Base-by-base conservation (phyloP, 2,888 invertebrate genomes). In the Rapana venosa region DNA sequence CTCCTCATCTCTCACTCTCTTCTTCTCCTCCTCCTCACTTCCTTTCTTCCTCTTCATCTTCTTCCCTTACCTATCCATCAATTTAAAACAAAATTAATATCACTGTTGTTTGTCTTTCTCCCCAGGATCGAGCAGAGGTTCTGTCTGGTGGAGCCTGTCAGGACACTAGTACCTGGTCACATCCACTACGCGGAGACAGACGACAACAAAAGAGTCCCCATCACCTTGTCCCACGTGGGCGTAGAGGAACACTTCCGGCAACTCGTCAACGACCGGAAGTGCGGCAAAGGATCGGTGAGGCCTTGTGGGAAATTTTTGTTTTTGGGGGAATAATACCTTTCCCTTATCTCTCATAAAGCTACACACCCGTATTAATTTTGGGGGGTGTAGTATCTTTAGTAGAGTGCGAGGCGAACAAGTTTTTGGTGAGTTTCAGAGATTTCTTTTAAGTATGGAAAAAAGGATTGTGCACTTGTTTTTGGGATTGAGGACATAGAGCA, bases 101-200 rank as follows among this genome's bases (percentile, higher is more conserved):
- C n/a, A n/a, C n/a, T n/a, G n/a, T 15, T 61, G 61, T 61, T 61
- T 15, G 4, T 70, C 26, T 22, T 79, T 56, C 0, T 22, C 11
- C n/a, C 22, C 83, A 85, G 85, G 17, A 90, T 91, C 32, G 87
- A 91, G 87, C 88, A 93, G 94, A 93, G 94, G 87, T 95, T 96
- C 92, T 95, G 95, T 90, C 92, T 96, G 11, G 91, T 95, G 32
- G 93, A 95, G 86, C 95, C 95, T 0, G 93, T 95, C 11, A 92
- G 93, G 35, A 92, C 94, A 0, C 94, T 96, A 0, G 90, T 0
- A 95, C 95, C 91, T 0, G 95, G 95, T 2, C 94, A 95, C 89
- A 94, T 95, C 66, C 94, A 94, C 90, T 95, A 95, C 91, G 94
- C 94, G 61, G 66, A 95, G 86, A 94, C 94, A 13, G 81, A 86